Base-by-base conservation (phyloP, 2,113 vertebrate genomes). In the Vireo altiloquus region DNA sequence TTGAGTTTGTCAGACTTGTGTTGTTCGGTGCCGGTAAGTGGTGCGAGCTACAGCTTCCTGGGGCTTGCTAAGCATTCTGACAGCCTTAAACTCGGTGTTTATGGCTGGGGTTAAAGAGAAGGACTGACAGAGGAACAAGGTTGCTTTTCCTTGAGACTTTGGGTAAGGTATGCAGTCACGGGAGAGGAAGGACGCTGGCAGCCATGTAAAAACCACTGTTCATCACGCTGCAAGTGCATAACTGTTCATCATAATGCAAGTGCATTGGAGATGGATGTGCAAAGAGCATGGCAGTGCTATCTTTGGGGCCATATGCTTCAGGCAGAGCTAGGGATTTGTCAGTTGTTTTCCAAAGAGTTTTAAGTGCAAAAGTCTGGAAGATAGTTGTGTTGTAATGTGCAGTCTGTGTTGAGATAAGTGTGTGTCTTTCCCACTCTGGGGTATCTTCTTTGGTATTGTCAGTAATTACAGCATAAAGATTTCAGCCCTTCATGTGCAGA, bases 271-370 rank as follows among this genome's bases (percentile, higher is more conserved):
- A 6, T 30, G 59, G n/a, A 5, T 31, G 3, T 31, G 24, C 42
- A 2, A 1, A 6, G 84, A 39, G 33, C 5, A 0, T 31, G 52
- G 85, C 49, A 11, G 0, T 13, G 44, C 33, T n/a, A 0, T 27
- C 75, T 53, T 23, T 52, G 78, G 33, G 50, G 40, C 53, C 30
- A 1, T 7, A 6, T 21, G 24, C 70, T 65, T 49, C 81, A n/a
- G 14, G 53, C 64, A 65, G 27, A 83, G 13, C 21, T 5, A 53
- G 31, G 44, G 47, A 17, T 46, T 74, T 87, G 57, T 4, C 33
- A 33, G 3, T 50, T 80, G 14, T 87, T 82, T 93, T 66, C 69
- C 35, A 21, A 56, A 40, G 35, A 18, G 15, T 8, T 85, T 68
- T 30, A 39, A 69, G 42, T 21, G 25, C 35, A 18, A 0, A 46